These are phyloP conservation scores for Oscheius sp. DNA, from an alignment of 2,888 invertebrate genomes.

Conservation along the genomic window DNA sequence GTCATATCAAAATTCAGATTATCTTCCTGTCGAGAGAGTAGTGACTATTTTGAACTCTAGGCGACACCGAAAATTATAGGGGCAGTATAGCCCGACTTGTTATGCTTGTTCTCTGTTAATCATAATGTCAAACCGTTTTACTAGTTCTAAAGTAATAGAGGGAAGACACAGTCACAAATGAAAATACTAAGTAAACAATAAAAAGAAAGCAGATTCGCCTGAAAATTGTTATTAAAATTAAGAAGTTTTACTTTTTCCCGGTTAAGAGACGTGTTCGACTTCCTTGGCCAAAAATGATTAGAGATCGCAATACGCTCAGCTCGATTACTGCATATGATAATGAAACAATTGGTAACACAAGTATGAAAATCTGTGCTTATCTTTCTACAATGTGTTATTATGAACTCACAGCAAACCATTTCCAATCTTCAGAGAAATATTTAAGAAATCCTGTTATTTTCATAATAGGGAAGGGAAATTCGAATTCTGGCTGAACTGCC, in stretches of 20 bases:
- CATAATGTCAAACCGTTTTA: background rate
- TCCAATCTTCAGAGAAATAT: background rate
- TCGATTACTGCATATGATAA: background rate
- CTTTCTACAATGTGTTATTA: background rate
- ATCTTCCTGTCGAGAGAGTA: too few species aligned
- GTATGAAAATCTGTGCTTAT: background rate
- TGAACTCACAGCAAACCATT: background rate
- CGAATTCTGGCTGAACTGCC: slow-evolving; percentile 7
- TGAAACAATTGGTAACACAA: background rate
- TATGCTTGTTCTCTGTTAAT: background rate
- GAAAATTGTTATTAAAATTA: background rate
- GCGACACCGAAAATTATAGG: too few species aligned
- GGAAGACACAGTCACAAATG: background rate
- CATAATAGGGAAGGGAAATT: background rate
- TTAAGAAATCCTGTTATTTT: slow-evolving; percentile 3
- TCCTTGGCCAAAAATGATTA: background rate
- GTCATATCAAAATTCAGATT: too few species aligned
- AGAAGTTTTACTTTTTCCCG: slow-evolving; percentile 4
- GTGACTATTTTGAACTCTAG: too few species aligned
- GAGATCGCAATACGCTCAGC: slow-evolving; percentile 1
- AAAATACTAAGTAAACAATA: background rate
- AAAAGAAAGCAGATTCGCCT: background rate
- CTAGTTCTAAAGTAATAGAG: background rate
- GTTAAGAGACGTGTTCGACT: background rate
- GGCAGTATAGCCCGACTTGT: too few species aligned